Evolutionary conservation across 1,140 invertebrate species (phyloP).

Genomic region (Drosophila sproati): DNA sequence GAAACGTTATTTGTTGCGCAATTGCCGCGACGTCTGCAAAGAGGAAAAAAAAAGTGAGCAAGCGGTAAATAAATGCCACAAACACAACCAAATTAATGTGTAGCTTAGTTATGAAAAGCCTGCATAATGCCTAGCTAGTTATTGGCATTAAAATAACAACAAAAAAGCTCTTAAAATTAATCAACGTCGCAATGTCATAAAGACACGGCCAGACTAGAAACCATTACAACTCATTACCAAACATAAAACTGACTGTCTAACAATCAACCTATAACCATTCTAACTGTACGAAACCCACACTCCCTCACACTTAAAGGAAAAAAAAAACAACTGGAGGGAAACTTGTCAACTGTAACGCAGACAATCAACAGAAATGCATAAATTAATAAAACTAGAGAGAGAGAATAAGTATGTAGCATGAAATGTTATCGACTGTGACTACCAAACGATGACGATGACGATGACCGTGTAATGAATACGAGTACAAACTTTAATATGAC

Average conservation of each 20-base stretch:
- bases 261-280: slow-evolving; percentile 25
- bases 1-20: slow-evolving; percentile 62
- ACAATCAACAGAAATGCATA: slow-evolving; percentile 76
- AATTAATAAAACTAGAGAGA: slow-evolving; percentile 66
- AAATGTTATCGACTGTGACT: slow-evolving; percentile 63
- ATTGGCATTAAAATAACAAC: slow-evolving; percentile 9
- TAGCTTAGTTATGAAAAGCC: slow-evolving; percentile 1
- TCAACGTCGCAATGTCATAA: slow-evolving; percentile 60
- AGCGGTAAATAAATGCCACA: slow-evolving; percentile 65
- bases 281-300: slow-evolving; percentile 39
- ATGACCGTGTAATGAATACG: slow-evolving; percentile 51
- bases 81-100: slow-evolving; percentile 26
- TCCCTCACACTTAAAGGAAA: slow-evolving; percentile 3
- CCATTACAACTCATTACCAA: slow-evolving; percentile 61
- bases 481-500: slow-evolving; percentile 33
- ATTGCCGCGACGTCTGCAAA: slow-evolving; percentile 66
- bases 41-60: slow-evolving; percentile 21
- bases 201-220: slow-evolving; percentile 10
- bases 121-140: slow-evolving; percentile 49
- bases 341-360: slow-evolving; percentile 80
- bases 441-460: slow-evolving; percentile 41
- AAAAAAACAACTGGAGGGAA: slow-evolving; percentile 15
- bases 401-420: slow-evolving; percentile 31
- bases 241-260: slow-evolving; percentile 25
- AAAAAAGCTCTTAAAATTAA: slow-evolving; percentile 65